phyloP scores from a whole-genome alignment of 2,113 vertebrate species.

The Electrona antarctica region DNA sequence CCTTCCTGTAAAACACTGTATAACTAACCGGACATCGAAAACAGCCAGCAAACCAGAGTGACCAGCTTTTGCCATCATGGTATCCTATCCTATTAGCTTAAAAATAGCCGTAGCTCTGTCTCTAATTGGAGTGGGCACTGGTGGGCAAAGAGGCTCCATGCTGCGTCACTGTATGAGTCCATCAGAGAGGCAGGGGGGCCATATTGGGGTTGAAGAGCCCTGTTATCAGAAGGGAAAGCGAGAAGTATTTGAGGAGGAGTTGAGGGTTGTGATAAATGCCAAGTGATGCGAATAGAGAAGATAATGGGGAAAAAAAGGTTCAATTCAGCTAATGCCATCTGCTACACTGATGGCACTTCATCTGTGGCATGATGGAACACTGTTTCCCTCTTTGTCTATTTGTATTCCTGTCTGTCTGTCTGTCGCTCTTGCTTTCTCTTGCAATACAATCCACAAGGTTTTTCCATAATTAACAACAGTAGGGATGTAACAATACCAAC shows the following conservation, averaged over 20 bases:
- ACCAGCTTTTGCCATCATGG: neutral
- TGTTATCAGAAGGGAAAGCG: conserved; percentile 36
- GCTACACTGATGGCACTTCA: conserved; percentile 47
- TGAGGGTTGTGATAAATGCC: conserved; percentile 32
- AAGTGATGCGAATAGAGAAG: conserved; percentile 58
- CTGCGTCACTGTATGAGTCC: neutral
- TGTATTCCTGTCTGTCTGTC: neutral
- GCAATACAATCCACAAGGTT: too few species aligned
- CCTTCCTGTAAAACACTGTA: too few species aligned
- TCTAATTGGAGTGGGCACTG: conserved; percentile 10
- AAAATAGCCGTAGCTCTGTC: neutral
- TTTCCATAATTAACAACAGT: too few species aligned
- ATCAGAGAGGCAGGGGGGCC: conserved; percentile 2
- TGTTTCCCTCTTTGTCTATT: neutral
- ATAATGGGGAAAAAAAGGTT: conserved; percentile 64
- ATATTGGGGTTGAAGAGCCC: conserved; percentile 12
- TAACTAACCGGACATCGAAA: too few species aligned
- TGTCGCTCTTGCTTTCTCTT: neutral
- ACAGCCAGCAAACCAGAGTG: conserved; percentile 6
- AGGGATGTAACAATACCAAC: too few species aligned
- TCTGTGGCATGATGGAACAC: conserved; percentile 17
- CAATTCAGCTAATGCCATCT: conserved; percentile 60
- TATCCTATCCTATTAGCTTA: neutral
- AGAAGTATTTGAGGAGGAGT: conserved; percentile 25
- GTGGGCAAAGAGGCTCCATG: neutral